Base-by-base conservation (phyloP, 2,113 vertebrate genomes). In the Tursiops truncatus region DNA sequence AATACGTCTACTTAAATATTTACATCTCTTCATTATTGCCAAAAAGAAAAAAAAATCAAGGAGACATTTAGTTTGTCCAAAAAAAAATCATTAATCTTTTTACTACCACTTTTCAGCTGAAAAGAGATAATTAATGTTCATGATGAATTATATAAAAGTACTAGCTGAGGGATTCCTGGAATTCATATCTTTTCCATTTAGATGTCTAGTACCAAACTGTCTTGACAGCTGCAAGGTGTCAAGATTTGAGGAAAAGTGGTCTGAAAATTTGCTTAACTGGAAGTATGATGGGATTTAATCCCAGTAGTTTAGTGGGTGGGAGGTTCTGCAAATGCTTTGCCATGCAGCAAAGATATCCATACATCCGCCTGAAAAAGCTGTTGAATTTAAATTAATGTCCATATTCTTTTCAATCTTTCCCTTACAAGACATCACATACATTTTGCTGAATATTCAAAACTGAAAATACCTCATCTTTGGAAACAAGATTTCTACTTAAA, bases 401-500 rank as follows among this genome's bases (percentile, higher is more conserved):
- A 71, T 68, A 86, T 36, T 93, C 9, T 65, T 17, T 36, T 83
- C 25, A 68, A 25, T 87, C 56, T 81, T 73, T 76, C 8, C 71
- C 21, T 36, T 74, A 21, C 0, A 67, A 79, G 20, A 65, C 36
- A 87, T 23, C 44, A 65, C 18, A 26, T 79, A 67, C 10, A 28
- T 91, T 89, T 71, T 89, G 67, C 28, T 91, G 53, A 97, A 88
- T 94, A 91, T 94, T 95, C 83, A 91, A 89, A 70, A 91, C 14
- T 62, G 53, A 81, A 88, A 95, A 73, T 63, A 38, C 20, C 89
- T 96, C 15, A 87, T 68, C n/a, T 95, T 74, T 74, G 63, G 33
- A 95, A 96, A 86, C 13, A 95, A 63, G 41, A 95, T 97, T 86
- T 98, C 71, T 92, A 62, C 68, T 83, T 96, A 89, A 77, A 60